Base-by-base conservation (phyloP, 2,888 invertebrate species). In the Tortricodes alternella region DNA sequence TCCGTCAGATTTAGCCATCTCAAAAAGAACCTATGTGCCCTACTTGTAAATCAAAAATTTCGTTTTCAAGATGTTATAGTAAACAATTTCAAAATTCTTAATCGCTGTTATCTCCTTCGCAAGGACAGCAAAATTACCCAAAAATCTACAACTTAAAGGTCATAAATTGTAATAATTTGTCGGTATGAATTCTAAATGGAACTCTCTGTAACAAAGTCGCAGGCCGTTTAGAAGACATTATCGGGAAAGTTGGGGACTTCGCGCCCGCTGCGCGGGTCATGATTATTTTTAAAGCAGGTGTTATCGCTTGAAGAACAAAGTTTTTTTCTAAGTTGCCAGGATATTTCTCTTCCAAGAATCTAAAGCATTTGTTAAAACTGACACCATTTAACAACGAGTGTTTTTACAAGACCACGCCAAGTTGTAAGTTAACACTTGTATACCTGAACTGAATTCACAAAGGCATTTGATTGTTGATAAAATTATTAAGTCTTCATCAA, bases 271-370 rank as follows among this genome's bases (percentile, higher is more conserved):
- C 21, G 8, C 19, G 34, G 29, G 9, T 35, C 35, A 37, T 56
- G 49, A 56, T 56, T 43, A 49, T 32, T 56, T 43, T 32, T 48
- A 49, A 24, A 41, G 53, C 55, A 56, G 49, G 55, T 56, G 49
- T 49, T 56, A 56, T 49, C 49, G 38, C 16, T 29, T 15, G 2
- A 13, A 3, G 7, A 24, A 38, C 29, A 48, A 55, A 55, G 9
- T 13, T 55, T 48, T 43, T 55, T 49, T 27, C 27, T 13, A 27
- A 29, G 18, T 34, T 18, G 4, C 23, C 9, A 13, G n/a, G 48
- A 49, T 55, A 55, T 27, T 43, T 55, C 49, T 49, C 41, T 15
- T 13, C 23, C 3, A 21, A 8, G 13, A 19, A 4, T 19, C 18
- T 9, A 16, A 32, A 19, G 34, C 18, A 18, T 18, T 34, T 15